Base-by-base conservation (phyloP, 1,140 invertebrate species). In the Ceratina japonica region DNA sequence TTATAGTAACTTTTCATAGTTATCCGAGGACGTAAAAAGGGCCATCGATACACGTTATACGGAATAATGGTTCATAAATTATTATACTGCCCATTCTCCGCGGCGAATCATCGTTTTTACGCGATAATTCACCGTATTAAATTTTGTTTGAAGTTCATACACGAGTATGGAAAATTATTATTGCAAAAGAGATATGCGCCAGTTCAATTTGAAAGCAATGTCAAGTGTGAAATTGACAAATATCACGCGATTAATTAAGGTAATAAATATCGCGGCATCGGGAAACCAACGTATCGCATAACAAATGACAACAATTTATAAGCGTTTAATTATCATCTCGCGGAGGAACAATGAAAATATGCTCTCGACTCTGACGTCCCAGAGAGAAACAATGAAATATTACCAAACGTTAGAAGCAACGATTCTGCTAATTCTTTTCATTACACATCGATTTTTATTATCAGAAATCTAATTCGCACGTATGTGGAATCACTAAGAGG, bases 181-280 rank as follows among this genome's bases (percentile, higher is more conserved):
- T 70, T 70, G 16, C 10, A 27, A 56, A 56, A 69, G 52, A 31
- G 24, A 13, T 18, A n/a, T 8, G 27, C 16, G 16, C 2, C 12
- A 56, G 37, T 49, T 51, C 49, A 10, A 22, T 64, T 54, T 64
- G 13, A 54, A 51, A 64, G 61, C 37, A 37, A 8, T 52, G 61
- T 54, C 71, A 64, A 63, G 22, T 54, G 44, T 64, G 61, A 74
- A 63, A 64, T 64, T 74, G 72, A 74, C 31, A 54, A 64, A 64
- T 64, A 62, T 64, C 61, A 4, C 5, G 20, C 56, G 8, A 72
- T 72, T 72, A 72, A 61, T 72, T 72, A 44, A 71, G 49, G n/a
- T 24, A 24, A n/a, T 49, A 20, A 61, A 18, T 31, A 59, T 1
- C 44, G 27, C 10, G 16, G n/a, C 2, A 5, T 13, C n/a, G 24